A percentile compares a stretch with the other conserved stretches of the same genome.
phyloP scores from a whole-genome alignment of 2,888 invertebrate genomes.

The Pristionchus japonicus region DNA sequence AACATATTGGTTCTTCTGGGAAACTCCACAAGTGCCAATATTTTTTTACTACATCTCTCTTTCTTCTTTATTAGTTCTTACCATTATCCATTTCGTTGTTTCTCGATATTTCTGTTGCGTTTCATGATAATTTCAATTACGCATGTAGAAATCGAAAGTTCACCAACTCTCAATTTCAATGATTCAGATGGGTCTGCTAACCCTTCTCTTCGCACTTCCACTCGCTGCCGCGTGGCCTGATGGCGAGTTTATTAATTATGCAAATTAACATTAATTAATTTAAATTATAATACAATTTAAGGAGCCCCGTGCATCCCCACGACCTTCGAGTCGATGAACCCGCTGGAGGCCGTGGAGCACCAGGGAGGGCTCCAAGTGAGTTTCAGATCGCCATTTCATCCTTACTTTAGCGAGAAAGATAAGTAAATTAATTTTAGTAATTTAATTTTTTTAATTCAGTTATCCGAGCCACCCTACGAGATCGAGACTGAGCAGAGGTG shows the following conservation, averaged over 20 bases:
- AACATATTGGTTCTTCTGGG: no score
- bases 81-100: no score
- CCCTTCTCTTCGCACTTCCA: conserved; percentile 33
- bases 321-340: conserved; percentile 73
- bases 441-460: conserved; percentile 46
- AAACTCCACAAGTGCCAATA: no score
- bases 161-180: not conserved
- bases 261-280: not conserved
- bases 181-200: conserved; percentile 9
- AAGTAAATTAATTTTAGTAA: not conserved
- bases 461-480: conserved; percentile 68
- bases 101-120: not conserved
- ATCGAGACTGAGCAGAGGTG: conserved; percentile 70
- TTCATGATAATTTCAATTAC: not conserved
- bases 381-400: not conserved
- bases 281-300: not conserved
- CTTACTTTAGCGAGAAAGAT: conserved; percentile 6
- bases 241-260: not conserved
- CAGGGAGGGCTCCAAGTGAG: conserved; percentile 71
- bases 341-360: conserved; percentile 74
- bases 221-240: conserved; percentile 29
- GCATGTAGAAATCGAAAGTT: not conserved
- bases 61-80: no score
- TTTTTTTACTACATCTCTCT: no score
- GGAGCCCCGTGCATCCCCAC: conserved; percentile 70